Conservation (phyloP, 2,113 vertebrate species). For the Nesoenas mayeri region DNA sequence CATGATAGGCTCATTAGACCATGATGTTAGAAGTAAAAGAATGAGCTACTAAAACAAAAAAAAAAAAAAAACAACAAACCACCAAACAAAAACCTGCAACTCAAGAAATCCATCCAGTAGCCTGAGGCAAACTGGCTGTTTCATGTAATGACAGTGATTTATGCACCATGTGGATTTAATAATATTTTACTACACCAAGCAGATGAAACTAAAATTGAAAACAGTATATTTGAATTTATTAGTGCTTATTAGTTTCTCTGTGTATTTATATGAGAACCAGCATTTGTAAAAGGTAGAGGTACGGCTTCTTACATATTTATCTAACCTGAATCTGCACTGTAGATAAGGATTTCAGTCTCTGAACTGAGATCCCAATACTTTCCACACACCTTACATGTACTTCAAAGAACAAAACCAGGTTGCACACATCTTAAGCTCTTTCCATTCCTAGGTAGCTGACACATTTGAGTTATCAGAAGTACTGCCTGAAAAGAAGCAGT, state of each 20-base stretch:
- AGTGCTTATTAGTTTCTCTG: neutral
- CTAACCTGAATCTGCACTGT: neutral
- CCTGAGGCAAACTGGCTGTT: neutral
- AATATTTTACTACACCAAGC: neutral
- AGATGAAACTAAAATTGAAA: neutral
- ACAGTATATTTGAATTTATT: neutral
- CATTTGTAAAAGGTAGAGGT: neutral
- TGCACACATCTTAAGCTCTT: neutral
- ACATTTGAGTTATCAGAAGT: neutral
- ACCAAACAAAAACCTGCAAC: neutral
- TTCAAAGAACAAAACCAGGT: conserved; percentile 23
- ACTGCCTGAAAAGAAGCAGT: neutral
- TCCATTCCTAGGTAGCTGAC: conserved; percentile 1
- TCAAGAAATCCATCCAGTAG: neutral
- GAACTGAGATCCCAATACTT: neutral
- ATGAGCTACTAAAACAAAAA: neutral
- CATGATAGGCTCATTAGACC: neutral
- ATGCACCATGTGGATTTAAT: neutral
- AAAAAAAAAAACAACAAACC: too few species aligned
- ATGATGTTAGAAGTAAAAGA: neutral
- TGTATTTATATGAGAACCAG: neutral
- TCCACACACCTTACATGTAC: neutral
- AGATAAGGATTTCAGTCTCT: neutral
- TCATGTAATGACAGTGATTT: neutral
- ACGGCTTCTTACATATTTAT: neutral